Conservation (phyloP, 2,888 invertebrate genomes). For the Anorthoa munda region DNA sequence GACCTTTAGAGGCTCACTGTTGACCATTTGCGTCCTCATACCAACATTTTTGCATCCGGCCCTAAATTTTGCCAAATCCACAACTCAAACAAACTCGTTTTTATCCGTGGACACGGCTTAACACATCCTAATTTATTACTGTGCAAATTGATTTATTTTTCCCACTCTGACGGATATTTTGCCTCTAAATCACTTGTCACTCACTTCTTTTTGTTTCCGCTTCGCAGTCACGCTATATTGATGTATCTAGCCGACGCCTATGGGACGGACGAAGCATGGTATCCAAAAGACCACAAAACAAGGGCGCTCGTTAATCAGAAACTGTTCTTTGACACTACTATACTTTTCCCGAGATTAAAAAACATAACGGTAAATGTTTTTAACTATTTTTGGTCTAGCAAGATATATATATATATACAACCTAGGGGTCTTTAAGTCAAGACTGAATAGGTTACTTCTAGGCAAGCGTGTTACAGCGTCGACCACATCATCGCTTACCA, state of each 20-base stretch:
- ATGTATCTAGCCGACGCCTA: constrained; percentile 89
- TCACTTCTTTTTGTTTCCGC: constrained; percentile 40
- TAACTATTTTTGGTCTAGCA: too few relatives aligned
- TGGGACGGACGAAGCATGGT: constrained; percentile 88
- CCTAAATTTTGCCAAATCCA: constrained; percentile 44
- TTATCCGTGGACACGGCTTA: constrained; percentile 35
- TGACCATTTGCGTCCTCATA: background rate
- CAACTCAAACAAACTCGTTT: constrained; percentile 37
- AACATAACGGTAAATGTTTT: constrained; percentile 82
- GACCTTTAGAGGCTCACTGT: background rate
- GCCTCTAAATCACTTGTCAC: constrained; percentile 40
- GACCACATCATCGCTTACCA: too few relatives aligned
- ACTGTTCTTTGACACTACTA: constrained; percentile 88
- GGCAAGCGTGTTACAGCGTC: too few relatives aligned
- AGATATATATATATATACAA: too few relatives aligned
- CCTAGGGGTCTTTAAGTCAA: too few relatives aligned
- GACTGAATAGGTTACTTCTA: too few relatives aligned
- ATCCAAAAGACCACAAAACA: constrained; percentile 89
- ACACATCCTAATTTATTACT: constrained; percentile 47
- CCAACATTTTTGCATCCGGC: background rate
- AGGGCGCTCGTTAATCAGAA: constrained; percentile 90
- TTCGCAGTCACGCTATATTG: constrained; percentile 87
- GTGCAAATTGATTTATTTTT: constrained; percentile 45
- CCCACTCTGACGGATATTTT: constrained; percentile 32
- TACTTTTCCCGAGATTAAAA: constrained; percentile 84